These are phyloP conservation scores for Tiaroga cobitis DNA, from an alignment of 2,797 vertebrate species.

Conservation along the genomic window DNA sequence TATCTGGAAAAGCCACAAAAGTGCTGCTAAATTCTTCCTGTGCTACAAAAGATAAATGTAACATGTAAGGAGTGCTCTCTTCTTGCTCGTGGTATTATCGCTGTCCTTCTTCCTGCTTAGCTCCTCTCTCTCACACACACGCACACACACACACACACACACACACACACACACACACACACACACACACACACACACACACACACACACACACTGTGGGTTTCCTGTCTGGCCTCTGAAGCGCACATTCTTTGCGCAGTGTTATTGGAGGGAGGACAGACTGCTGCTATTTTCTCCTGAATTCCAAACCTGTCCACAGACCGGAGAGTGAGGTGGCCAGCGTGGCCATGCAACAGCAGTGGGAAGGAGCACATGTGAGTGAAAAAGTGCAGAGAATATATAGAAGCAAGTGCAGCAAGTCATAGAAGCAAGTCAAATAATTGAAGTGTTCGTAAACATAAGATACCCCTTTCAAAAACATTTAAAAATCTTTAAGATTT, in stretches of 20 bases:
- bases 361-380: slow-evolving; percentile 13
- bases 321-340: slow-evolving; percentile 44
- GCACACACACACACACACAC: slow-evolving; percentile 33
- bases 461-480: neutral
- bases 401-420: neutral
- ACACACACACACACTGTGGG: slow-evolving; percentile 44
- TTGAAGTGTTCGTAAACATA: neutral
- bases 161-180: slow-evolving; percentile 33
- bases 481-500: neutral
- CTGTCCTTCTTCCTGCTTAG: slow-evolving; percentile 4
- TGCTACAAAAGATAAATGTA: neutral
- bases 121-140: slow-evolving; percentile 29
- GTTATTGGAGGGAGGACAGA: slow-evolving; percentile 59
- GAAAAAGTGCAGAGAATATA: slow-evolving; percentile 22
- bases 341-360: slow-evolving; percentile 13
- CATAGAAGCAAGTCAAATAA: neutral
- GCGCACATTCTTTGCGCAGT: slow-evolving; percentile 67
- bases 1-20: slow-evolving; percentile 25
- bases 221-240: slow-evolving; percentile 61
- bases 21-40: neutral
- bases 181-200: slow-evolving; percentile 35
- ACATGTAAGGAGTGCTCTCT: neutral
- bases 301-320: slow-evolving; percentile 70
- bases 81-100: slow-evolving; percentile 10
- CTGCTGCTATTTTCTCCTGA: slow-evolving; percentile 69